phyloP scores from a whole-genome alignment of 92 coral and sea anemone species.

The Siderastrea siderea region DNA sequence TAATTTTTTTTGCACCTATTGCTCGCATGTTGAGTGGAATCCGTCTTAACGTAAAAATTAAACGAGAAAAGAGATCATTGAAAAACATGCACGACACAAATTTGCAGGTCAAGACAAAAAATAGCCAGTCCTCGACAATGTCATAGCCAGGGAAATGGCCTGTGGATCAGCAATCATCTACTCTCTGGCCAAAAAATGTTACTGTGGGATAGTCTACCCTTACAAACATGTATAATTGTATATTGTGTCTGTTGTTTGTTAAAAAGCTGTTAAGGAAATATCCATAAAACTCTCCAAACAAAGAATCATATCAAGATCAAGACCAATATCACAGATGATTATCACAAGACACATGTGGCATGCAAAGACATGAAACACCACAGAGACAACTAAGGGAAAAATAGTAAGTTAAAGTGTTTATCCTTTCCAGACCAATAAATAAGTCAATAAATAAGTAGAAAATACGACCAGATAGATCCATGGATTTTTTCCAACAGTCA shows the following conservation, averaged over 20 bases:
- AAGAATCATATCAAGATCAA: background rate
- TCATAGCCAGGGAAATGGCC: no score
- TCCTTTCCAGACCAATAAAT: background rate
- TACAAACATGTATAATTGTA: background rate
- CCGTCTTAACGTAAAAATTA: no score
- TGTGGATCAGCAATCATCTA: no score
- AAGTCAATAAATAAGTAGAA: background rate
- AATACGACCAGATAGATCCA: background rate
- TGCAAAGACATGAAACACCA: background rate
- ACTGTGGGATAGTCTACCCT: no score
- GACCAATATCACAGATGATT: background rate
- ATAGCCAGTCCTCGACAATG: no score
- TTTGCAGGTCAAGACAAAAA: no score
- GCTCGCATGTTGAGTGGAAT: no score
- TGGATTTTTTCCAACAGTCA: no score
- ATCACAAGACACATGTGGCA: background rate
- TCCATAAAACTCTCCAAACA: background rate
- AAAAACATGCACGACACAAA: no score
- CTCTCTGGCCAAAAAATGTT: no score
- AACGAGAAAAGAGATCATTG: no score
- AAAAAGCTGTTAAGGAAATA: background rate
- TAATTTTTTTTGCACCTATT: no score
- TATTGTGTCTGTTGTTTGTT: background rate
- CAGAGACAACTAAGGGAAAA: background rate
- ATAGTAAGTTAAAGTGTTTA: background rate